Conservation (phyloP, 2,113 vertebrate species). For the Amblyornis subalaris region DNA sequence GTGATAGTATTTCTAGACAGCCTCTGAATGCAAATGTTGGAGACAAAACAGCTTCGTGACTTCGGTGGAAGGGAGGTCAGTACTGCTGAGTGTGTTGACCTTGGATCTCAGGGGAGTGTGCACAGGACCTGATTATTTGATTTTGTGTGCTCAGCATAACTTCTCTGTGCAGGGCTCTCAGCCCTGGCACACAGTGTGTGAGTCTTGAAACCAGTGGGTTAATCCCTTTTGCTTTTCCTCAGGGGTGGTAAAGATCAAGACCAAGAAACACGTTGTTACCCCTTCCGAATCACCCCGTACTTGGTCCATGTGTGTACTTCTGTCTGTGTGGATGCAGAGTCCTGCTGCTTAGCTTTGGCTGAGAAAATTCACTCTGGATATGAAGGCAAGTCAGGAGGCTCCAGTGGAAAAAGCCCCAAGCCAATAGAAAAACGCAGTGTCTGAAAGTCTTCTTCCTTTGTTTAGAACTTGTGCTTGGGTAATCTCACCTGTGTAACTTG, state of each 20-base stretch:
- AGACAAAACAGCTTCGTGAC: neutral
- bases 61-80: neutral
- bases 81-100: neutral
- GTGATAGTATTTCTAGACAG: neutral
- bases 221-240: neutral
- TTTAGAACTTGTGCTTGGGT: neutral
- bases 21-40: neutral
- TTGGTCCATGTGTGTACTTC: constrained; percentile 73
- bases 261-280: constrained; percentile 74
- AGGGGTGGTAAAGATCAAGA: constrained; percentile 79
- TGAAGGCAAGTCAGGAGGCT: constrained; percentile 72
- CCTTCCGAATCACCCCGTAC: constrained; percentile 83
- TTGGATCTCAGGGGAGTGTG: neutral
- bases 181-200: neutral
- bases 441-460: neutral
- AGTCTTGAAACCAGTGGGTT: neutral
- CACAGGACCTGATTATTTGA: neutral
- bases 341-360: constrained; percentile 82
- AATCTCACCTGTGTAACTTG: neutral
- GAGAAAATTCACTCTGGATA: constrained; percentile 90
- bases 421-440: neutral
- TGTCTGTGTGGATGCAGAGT: constrained; percentile 64
- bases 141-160: neutral
- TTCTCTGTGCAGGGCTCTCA: neutral
- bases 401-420: neutral